These are phyloP conservation scores for Pelochelys cantorii DNA, from an alignment of 2,797 vertebrate species.

Conservation along the genomic window DNA sequence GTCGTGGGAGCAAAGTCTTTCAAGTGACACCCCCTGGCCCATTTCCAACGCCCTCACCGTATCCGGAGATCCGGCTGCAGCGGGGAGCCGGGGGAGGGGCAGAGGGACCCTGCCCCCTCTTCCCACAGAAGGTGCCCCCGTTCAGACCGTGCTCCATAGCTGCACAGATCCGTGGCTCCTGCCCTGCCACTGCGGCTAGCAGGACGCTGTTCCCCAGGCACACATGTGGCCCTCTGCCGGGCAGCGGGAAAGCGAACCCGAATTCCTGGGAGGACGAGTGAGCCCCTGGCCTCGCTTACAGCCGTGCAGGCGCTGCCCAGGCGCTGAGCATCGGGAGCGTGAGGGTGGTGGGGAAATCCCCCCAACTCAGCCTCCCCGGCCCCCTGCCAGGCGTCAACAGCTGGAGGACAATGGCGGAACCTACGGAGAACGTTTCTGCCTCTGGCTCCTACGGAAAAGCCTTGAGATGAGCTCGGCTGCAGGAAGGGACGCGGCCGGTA, in stretches of 20 bases:
- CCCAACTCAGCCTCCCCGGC: background rate
- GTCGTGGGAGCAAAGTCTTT: background rate
- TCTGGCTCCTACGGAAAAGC: background rate
- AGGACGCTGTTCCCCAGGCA: too few relatives aligned
- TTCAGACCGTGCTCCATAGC: too few relatives aligned
- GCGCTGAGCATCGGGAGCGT: background rate
- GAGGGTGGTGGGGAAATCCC: background rate
- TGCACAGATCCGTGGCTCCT: too few relatives aligned
- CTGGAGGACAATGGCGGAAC: background rate
- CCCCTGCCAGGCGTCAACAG: background rate
- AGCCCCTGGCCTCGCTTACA: background rate
- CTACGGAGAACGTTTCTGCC: background rate
- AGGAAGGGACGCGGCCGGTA: background rate
- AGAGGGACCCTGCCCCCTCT: too few relatives aligned
- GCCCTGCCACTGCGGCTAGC: too few relatives aligned
- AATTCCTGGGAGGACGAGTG: background rate
- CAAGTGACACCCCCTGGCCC: background rate
- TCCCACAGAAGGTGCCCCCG: background rate
- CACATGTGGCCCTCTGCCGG: too few relatives aligned
- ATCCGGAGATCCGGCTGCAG: background rate
- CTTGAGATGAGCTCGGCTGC: background rate
- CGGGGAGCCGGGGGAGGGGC: background rate
- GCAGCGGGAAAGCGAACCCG: background rate
- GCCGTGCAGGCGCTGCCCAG: background rate
- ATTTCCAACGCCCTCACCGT: background rate